Base-by-base conservation (phyloP, 2,797 vertebrate genomes). In the Sebastes diaconus region DNA sequence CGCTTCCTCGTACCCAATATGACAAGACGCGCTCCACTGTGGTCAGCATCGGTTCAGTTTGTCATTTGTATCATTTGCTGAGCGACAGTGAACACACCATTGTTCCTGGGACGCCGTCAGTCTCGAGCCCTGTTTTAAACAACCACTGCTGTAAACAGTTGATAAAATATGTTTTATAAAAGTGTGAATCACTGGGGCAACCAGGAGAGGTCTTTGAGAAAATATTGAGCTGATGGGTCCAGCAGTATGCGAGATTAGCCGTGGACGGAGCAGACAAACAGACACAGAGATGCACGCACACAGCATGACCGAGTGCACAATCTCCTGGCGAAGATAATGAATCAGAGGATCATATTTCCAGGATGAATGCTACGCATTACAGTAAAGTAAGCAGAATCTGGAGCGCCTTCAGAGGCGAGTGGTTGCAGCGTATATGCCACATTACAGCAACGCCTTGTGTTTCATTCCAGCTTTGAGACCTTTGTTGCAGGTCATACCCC, bases 311-410 rank as follows among this genome's bases (percentile, higher is more conserved):
- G 9, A 61, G 16, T 32, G 20, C 29, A 61, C 18, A 32, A 61
- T 32, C 30, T 32, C 58, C 58, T 61, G 59, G 10, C 20, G 9
- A 30, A 32, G 29, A 30, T n/a, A 59, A 64, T 76, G 8, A 84
- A 71, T 74, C 64, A 68, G 30, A 68, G 36, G 10, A 71, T 83
- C 68, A 12, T 29, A 54, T 87, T 85, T 75, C 63, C 64, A 57
- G n/a, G 46, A 61, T 46, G 29, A 36, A 30, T 16, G 42, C 71
- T n/a, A 55, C 59, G 63, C 42, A 36, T 61, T 63, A 25, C 4
- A 65, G 25, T 54, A 46, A 50, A 34, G 42, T n/a, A 30, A 76
- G 34, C 20, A 66, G 52, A 72, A 65, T 80, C 27, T 34, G 3
- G 30, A 61, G 59, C 3, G 20, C 59, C 30, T 61, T 60, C 58